Evolutionary conservation across 2,888 invertebrate species (phyloP).

Genomic region (Sthenelais limicola): DNA sequence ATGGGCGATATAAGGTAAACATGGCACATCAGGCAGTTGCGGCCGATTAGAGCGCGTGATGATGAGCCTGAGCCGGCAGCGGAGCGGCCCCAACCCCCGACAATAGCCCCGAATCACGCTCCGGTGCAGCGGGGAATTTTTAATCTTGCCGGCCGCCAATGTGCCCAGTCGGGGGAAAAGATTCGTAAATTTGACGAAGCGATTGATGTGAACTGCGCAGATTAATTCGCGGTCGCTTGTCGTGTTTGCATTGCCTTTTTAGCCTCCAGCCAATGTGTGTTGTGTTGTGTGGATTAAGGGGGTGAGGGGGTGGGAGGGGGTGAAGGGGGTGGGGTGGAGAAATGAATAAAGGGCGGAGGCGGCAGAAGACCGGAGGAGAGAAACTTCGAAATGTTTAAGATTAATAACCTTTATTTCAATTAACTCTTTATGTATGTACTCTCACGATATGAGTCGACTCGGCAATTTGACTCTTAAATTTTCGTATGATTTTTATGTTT

Average conservation of each 20-base stretch:
- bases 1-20: conserved; percentile 6
- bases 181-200: conserved; percentile 30
- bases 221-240: too few species aligned
- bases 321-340: not conserved
- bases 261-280: too few species aligned
- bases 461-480: too few species aligned
- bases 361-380: not conserved
- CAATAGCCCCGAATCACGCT: not conserved
- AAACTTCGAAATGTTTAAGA: too few species aligned
- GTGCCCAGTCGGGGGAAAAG: not conserved
- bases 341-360: not conserved
- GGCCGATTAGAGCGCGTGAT: conserved; percentile 12
- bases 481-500: too few species aligned
- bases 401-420: too few species aligned
- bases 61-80: too few species aligned
- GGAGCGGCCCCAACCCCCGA: too few species aligned
- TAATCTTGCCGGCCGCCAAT: not conserved
- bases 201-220: conserved; percentile 19
- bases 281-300: conserved; percentile 25
- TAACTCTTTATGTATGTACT: too few species aligned
- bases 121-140: not conserved
- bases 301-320: not conserved
- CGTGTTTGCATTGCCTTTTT: too few species aligned
- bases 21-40: not conserved
- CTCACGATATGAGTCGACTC: too few species aligned